Evolutionary conservation across 92 coral and sea anemone genomes (phyloP).

Genomic region (Umimayanthus chanpuru): DNA sequence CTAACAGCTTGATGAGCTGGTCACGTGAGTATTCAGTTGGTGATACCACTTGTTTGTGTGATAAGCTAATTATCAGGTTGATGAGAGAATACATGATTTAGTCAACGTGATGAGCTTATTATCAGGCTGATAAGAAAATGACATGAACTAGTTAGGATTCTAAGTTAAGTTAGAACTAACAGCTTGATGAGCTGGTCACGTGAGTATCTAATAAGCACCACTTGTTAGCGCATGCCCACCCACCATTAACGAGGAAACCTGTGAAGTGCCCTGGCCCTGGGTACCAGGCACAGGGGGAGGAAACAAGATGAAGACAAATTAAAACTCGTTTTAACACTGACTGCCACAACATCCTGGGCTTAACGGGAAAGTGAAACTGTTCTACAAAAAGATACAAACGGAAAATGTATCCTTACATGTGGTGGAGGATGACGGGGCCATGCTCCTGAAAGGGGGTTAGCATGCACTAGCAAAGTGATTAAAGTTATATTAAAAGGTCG

Average conservation of each 20-base stretch:
- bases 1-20: slow-evolving; percentile 33
- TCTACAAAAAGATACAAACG: background rate
- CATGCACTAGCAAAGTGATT: slow-evolving; percentile 18
- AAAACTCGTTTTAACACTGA: slow-evolving; percentile 4
- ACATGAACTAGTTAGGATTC: background rate
- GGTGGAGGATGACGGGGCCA: background rate
- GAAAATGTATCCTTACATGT: background rate
- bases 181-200: slow-evolving; percentile 29
- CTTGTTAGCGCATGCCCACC: slow-evolving; percentile 47
- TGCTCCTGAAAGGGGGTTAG: background rate
- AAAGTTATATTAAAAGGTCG: background rate
- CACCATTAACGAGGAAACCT: slow-evolving; percentile 47
- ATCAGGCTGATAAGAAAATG: no score
- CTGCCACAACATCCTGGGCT: background rate
- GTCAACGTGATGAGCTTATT: background rate
- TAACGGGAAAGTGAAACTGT: background rate
- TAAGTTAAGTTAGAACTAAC: slow-evolving; percentile 6
- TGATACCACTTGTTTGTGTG: slow-evolving; percentile 20
- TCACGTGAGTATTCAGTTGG: slow-evolving; percentile 5
- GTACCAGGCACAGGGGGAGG: slow-evolving; percentile 26
- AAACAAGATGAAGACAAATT: slow-evolving; percentile 21
- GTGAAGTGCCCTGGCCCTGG: slow-evolving; percentile 36
- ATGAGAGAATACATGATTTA: no score
- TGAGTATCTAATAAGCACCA: slow-evolving; percentile 12
- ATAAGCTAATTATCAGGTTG: no score